phyloP scores from a whole-genome alignment of 2,888 invertebrate species.

The Melieria crassipennis region DNA sequence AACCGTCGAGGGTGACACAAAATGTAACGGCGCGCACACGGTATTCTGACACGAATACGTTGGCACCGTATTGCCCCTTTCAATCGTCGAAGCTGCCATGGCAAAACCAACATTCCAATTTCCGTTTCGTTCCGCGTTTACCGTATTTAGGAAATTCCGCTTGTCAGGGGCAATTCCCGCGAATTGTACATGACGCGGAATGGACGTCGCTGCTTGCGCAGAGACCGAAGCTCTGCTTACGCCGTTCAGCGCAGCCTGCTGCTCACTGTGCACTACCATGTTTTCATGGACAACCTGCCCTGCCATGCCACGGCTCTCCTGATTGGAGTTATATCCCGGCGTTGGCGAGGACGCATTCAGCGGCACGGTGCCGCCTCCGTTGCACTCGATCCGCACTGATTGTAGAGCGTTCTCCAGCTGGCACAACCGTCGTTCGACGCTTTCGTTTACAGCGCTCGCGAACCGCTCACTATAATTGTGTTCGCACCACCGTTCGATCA shows the following conservation, averaged over 20 bases:
- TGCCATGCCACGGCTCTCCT: too few species aligned
- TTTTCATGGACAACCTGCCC: too few species aligned
- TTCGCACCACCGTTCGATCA: not conserved
- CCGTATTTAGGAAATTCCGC: not conserved
- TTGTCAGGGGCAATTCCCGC: not conserved
- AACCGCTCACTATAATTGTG: not conserved
- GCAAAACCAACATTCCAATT: not conserved
- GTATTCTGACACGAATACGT: not conserved
- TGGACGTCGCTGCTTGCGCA: too few species aligned
- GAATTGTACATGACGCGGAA: not conserved
- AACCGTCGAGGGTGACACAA: too few species aligned
- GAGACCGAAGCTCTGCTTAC: not conserved
- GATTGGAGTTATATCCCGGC: too few species aligned
- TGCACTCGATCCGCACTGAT: not conserved
- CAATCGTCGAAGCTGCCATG: not conserved
- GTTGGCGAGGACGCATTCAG: too few species aligned
- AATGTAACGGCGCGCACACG: too few species aligned
- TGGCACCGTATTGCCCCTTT: not conserved
- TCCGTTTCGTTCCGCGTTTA: not conserved
- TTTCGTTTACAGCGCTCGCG: constrained; percentile 4
- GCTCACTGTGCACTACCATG: too few species aligned
- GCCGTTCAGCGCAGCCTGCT: too few species aligned
- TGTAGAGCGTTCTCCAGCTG: not conserved
- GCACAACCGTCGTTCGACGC: not conserved
- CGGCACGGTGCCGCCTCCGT: too few species aligned